These are phyloP conservation scores for Sitodiplosis mosellana DNA, from an alignment of 1,140 invertebrate genomes.

Conservation along the genomic window DNA sequence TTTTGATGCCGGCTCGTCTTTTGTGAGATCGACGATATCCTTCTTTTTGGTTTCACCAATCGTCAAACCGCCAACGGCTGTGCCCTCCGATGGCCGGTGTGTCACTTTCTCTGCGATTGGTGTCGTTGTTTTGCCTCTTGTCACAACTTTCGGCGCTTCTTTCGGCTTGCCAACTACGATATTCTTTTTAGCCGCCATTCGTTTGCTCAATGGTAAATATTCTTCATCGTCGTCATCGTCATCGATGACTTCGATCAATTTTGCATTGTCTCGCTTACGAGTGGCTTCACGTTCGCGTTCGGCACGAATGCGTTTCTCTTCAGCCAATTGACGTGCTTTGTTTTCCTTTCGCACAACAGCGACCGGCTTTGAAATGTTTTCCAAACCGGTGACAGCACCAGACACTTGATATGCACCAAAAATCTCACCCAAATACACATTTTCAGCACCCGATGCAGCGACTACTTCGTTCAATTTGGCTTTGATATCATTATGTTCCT, in stretches of 20 bases:
- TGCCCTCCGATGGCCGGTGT: constrained; percentile 41
- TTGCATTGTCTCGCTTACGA: neutral
- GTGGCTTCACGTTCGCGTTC: neutral
- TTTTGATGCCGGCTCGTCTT: constrained; percentile 30
- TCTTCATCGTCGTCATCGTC: constrained; percentile 21
- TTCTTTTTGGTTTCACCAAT: constrained; percentile 32
- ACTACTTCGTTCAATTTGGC: constrained; percentile 33
- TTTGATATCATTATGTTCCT: constrained; percentile 38
- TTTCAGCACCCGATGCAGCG: constrained; percentile 35
- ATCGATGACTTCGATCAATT: neutral
- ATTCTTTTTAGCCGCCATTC: constrained; percentile 7
- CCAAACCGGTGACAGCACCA: neutral
- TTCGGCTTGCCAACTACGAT: too few relatives aligned
- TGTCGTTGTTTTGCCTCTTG: neutral
- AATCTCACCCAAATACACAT: constrained; percentile 36
- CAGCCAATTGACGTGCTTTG: neutral
- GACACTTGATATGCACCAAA: constrained; percentile 29
- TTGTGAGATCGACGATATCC: constrained; percentile 35
- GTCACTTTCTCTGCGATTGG: constrained; percentile 18
- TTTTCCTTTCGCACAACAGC: neutral
- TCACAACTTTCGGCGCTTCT: too few relatives aligned
- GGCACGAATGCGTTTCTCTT: neutral
- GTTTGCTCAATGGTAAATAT: constrained; percentile 21
- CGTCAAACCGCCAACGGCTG: constrained; percentile 43
- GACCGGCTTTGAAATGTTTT: constrained; percentile 3